Percentiles rank a stretch among this genome's conserved stretches.
These are phyloP conservation scores for Pocillopora damicornis DNA, from an alignment of 64 coral and sea anemone genomes.

Conservation along the genomic window DNA sequence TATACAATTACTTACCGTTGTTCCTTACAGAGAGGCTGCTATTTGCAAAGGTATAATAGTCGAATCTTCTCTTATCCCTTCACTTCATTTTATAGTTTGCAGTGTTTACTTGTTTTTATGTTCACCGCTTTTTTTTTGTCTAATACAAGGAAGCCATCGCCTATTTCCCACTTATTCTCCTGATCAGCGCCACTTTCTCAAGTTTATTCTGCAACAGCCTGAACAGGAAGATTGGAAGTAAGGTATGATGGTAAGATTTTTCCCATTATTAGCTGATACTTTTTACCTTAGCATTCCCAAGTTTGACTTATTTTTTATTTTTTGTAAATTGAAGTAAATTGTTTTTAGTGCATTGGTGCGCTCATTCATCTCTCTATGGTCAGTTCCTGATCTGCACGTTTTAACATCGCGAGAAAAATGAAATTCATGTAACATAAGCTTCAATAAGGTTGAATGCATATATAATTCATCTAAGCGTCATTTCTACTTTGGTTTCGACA, in stretches of 20 bases:
- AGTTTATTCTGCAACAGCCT: not conserved
- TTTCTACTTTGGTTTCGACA: not conserved
- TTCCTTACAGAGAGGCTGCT: not conserved
- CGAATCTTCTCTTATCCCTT: too few species aligned
- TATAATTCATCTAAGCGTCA: not conserved
- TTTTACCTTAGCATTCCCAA: too few species aligned
- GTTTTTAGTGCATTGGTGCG: too few species aligned
- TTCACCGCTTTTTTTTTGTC: not conserved
- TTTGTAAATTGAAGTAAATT: too few species aligned
- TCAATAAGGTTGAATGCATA: too few species aligned
- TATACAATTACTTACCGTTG: slow-evolving; percentile 1
- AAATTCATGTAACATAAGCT: too few species aligned
- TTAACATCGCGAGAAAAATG: too few species aligned
- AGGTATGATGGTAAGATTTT: not conserved
- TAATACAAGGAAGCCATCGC: slow-evolving; percentile 2
- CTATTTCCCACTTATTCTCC: slow-evolving; percentile 26
- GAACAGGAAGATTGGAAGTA: not conserved
- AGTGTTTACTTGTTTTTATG: not conserved
- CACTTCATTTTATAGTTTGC: too few species aligned
- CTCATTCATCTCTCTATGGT: too few species aligned
- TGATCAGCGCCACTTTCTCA: not conserved
- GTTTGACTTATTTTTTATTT: too few species aligned
- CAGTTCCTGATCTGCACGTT: too few species aligned
- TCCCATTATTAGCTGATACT: too few species aligned
- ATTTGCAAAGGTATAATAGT: not conserved